Conservation (phyloP, 2,113 vertebrate genomes). For the Chloroceryle aenea region DNA sequence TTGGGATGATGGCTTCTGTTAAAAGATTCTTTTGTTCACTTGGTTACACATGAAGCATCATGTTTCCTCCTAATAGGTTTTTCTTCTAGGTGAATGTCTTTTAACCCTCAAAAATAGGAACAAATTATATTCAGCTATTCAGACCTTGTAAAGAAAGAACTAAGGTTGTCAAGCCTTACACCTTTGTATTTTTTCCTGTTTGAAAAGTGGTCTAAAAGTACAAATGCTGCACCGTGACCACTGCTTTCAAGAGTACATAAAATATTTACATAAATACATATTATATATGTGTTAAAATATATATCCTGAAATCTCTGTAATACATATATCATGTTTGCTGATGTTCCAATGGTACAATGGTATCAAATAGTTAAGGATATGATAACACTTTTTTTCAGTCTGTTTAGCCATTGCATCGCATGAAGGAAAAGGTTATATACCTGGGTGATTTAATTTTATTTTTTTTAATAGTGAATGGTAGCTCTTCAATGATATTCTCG, state of each 20-base stretch:
- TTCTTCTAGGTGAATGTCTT: neutral
- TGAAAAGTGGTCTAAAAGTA: neutral
- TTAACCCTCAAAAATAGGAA: slow-evolving; percentile 21
- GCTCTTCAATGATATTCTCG: neutral
- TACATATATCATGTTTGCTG: neutral
- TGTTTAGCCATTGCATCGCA: neutral
- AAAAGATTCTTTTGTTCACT: neutral
- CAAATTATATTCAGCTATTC: neutral
- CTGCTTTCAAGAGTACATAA: neutral
- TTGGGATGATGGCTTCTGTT: neutral
- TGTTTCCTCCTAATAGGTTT: neutral
- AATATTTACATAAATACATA: neutral
- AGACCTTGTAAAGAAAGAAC: neutral
- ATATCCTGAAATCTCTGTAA: neutral
- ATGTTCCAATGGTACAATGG: neutral
- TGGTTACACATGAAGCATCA: neutral
- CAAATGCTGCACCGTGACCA: neutral
- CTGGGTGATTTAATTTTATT: neutral
- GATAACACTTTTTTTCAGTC: neutral
- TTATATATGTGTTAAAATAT: neutral
- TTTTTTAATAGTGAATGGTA: neutral
- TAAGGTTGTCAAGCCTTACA: neutral
- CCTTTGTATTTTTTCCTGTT: neutral
- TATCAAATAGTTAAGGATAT: neutral
- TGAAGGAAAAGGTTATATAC: neutral